Evolutionary conservation across 2,888 invertebrate genomes (phyloP).

Genomic region (Hylaea fasciaria): DNA sequence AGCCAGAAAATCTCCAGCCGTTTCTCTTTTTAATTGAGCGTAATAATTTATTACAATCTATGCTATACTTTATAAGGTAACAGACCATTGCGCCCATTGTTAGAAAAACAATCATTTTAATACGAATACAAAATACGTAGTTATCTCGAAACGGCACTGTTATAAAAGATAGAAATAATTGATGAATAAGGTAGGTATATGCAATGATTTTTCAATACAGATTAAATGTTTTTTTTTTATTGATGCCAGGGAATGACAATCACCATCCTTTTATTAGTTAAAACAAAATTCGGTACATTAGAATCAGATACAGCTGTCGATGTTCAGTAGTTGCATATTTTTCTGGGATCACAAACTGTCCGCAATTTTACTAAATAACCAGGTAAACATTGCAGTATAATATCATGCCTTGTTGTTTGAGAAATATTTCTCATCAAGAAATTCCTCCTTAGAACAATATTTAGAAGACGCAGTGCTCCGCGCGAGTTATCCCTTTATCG

Average conservation of each 20-base stretch:
- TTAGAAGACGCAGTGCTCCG: conserved; percentile 52
- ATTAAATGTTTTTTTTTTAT: too few species aligned
- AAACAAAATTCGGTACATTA: too few species aligned
- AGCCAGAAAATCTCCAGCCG: conserved; percentile 50
- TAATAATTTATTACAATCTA: conserved; percentile 53
- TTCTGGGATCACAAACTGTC: too few species aligned
- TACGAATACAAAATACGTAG: background rate
- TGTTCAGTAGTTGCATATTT: too few species aligned
- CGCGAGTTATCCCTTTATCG: conserved; percentile 59
- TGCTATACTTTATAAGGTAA: conserved; percentile 42
- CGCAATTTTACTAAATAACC: too few species aligned
- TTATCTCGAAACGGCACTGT: too few species aligned
- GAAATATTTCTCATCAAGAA: conserved; percentile 43
- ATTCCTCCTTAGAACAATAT: conserved; percentile 58
- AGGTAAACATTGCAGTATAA: conserved; percentile 4
- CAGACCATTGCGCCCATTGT: conserved; percentile 2
- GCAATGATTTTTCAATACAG: background rate
- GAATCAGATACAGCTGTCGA: too few species aligned
- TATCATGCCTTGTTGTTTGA: background rate
- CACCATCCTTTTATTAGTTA: too few species aligned
- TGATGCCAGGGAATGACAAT: too few species aligned
- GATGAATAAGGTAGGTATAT: too few species aligned
- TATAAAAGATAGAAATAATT: background rate
- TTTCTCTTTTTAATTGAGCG: conserved; percentile 60
- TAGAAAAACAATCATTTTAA: background rate